A percentile compares a stretch with the other conserved stretches of the same genome.
These are phyloP conservation scores for Toxotes chatareus DNA, from an alignment of 2,113 vertebrate species.

Conservation along the genomic window DNA sequence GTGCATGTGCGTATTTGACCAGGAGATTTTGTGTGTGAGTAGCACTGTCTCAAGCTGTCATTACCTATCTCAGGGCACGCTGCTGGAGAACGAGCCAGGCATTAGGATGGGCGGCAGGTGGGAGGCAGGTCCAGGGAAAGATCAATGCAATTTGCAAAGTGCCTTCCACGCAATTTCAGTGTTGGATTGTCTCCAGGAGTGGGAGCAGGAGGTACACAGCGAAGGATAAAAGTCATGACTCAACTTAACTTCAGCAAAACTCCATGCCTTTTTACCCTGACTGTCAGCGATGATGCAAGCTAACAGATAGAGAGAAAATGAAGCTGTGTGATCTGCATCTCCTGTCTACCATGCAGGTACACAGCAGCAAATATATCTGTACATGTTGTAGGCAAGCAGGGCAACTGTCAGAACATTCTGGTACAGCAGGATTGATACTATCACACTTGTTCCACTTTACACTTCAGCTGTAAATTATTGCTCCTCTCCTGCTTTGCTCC, in stretches of 20 bases:
- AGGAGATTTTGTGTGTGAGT: background rate
- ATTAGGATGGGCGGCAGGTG: constrained; percentile 70
- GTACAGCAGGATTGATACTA: constrained; percentile 26
- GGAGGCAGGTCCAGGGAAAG: constrained; percentile 67
- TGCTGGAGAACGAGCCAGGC: constrained; percentile 31
- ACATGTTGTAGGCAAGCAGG: constrained; percentile 15
- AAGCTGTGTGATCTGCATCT: constrained; percentile 14
- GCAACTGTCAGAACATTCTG: constrained; percentile 24
- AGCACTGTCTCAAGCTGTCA: constrained; percentile 52
- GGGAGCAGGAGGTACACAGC: constrained; percentile 37
- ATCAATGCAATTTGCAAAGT: constrained; percentile 80
- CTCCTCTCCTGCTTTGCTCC: background rate
- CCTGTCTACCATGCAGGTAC: background rate
- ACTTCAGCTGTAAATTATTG: constrained; percentile 24
- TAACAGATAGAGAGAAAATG: constrained; percentile 8
- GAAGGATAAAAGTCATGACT: constrained; percentile 66
- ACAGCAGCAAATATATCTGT: constrained; percentile 3
- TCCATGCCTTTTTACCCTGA: constrained; percentile 38
- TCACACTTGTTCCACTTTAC: constrained; percentile 19
- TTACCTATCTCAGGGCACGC: constrained; percentile 38
- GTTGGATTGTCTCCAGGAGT: constrained; percentile 60
- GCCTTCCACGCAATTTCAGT: constrained; percentile 68
- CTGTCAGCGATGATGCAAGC: constrained; percentile 26
- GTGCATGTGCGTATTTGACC: constrained; percentile 35
- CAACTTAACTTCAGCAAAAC: constrained; percentile 66